Conservation (phyloP, 2,113 vertebrate species). For the Picathartes gymnocephalus region DNA sequence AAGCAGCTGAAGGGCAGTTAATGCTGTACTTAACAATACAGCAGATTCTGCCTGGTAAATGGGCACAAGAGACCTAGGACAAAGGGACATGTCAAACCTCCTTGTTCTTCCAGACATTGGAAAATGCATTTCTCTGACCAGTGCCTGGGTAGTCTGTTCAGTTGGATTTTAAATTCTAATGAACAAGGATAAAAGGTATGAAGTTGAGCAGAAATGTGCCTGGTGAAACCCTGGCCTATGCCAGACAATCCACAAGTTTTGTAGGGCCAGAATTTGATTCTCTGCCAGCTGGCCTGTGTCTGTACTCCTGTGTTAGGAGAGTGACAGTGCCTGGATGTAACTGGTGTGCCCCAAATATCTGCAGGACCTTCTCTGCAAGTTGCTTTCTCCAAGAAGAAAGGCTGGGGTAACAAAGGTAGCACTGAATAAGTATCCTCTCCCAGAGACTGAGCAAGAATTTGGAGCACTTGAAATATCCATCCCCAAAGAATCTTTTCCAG, state of each 20-base stretch:
- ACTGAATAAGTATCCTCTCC: not conserved
- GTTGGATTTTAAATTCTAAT: not conserved
- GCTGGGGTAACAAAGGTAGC: not conserved
- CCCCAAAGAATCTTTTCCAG: not conserved
- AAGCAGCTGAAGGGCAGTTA: not conserved
- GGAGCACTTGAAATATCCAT: not conserved
- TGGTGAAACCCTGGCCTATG: not conserved
- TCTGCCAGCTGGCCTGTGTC: not conserved
- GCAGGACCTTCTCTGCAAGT: not conserved
- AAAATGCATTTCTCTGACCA: not conserved
- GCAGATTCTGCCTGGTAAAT: not conserved
- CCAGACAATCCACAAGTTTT: not conserved
- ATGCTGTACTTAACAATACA: not conserved
- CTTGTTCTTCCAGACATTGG: not conserved
- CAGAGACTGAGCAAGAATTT: constrained; percentile 1
- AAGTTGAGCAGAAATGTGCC: not conserved
- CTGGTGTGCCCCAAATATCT: not conserved
- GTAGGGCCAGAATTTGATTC: not conserved
- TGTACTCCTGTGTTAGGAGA: not conserved
- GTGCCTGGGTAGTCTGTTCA: not conserved
- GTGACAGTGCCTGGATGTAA: not conserved
- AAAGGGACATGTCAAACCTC: not conserved
- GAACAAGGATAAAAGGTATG: not conserved
- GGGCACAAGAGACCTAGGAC: not conserved
- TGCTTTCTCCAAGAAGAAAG: not conserved